Evolutionary conservation across 2,797 vertebrate species (phyloP).

Genomic region (Darevskia nairensis): DNA sequence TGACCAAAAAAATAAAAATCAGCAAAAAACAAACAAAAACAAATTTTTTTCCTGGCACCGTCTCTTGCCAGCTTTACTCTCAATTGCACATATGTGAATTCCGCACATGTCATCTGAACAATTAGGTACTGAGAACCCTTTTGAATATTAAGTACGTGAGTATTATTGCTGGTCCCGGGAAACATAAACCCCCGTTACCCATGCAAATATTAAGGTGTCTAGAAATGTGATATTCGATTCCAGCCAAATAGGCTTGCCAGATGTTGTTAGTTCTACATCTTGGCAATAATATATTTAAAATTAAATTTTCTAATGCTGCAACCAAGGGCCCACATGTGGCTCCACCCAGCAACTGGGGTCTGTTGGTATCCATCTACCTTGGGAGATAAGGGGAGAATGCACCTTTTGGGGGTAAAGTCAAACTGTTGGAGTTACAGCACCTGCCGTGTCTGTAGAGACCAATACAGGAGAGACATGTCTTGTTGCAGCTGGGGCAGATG

Average conservation of each 20-base stretch:
- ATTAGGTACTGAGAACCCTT: neutral
- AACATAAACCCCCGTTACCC: neutral
- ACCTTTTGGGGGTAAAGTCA: too few relatives aligned
- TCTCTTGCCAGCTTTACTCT: conserved; percentile 36
- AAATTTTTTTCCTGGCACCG: conserved; percentile 31
- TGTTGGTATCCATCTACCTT: too few relatives aligned
- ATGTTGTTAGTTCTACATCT: neutral
- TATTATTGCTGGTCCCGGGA: neutral
- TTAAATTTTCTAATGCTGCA: neutral
- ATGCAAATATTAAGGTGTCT: neutral
- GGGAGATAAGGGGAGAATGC: too few relatives aligned
- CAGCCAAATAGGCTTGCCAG: neutral
- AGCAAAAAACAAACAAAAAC: neutral
- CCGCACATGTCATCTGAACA: neutral
- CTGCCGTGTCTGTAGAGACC: too few relatives aligned
- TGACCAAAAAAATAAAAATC: conserved; percentile 21
- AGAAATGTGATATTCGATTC: neutral
- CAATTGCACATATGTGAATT: conserved; percentile 1
- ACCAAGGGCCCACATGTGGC: too few relatives aligned
- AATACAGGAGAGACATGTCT: too few relatives aligned
- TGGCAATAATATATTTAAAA: neutral
- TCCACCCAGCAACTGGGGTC: too few relatives aligned
- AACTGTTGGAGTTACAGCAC: too few relatives aligned
- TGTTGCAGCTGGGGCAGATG: too few relatives aligned
- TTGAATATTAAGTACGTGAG: neutral